These are phyloP conservation scores for Spatulosminthurus flaviceps DNA, from an alignment of 2,888 invertebrate species.

Conservation along the genomic window DNA sequence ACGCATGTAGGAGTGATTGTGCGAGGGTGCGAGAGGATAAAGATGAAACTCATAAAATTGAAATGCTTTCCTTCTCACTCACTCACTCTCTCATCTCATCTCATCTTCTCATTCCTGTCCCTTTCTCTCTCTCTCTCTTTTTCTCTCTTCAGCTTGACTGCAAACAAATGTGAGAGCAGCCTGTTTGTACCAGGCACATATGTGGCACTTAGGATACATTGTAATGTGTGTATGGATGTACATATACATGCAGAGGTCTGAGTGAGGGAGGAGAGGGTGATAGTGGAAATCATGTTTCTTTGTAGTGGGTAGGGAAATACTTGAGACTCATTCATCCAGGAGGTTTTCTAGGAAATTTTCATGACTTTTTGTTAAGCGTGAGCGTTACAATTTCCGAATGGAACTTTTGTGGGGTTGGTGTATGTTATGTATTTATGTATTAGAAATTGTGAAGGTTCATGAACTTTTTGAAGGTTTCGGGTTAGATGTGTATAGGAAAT, in stretches of 20 bases:
- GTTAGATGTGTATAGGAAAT: too few species aligned
- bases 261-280: background rate
- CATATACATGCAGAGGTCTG: background rate
- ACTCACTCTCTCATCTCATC: background rate
- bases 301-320: slow-evolving; percentile 17
- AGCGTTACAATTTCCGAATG: slow-evolving; percentile 9
- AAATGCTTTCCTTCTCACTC: slow-evolving; percentile 18
- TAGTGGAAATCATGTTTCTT: slow-evolving; percentile 3
- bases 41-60: slow-evolving; percentile 47
- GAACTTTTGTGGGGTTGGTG: too few species aligned
- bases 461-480: too few species aligned
- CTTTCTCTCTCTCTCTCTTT: too few species aligned
- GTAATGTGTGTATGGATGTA: too few species aligned
- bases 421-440: too few species aligned
- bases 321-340: slow-evolving; percentile 35
- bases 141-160: background rate
- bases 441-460: too few species aligned
- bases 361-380: slow-evolving; percentile 20
- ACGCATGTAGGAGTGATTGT: background rate
- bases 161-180: background rate
- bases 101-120: background rate
- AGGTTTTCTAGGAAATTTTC: slow-evolving; percentile 30
- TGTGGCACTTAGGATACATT: too few species aligned
- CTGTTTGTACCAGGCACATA: background rate
- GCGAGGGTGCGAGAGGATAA: slow-evolving; percentile 29